Evolutionary conservation across 2,888 invertebrate species (phyloP), one percentile per base, ranked within the genome.

Genomic region (Gastrophysa polygoni): DNA sequence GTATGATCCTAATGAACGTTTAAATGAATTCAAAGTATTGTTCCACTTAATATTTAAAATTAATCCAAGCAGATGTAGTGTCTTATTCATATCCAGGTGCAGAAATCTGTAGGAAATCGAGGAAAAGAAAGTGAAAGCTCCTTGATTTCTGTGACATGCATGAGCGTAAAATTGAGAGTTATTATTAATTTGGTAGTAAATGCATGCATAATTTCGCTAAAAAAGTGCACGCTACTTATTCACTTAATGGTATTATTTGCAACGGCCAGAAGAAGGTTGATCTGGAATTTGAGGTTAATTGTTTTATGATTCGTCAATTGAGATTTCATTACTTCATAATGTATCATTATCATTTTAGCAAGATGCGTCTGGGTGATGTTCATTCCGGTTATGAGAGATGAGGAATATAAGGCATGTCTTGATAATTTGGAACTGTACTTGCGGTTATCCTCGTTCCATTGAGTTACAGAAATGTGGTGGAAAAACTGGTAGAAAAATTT

Each of bases 201-300:
- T 54, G 43, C 20, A 54, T 44, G 43, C 38, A 38, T 52, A 34
- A 17, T 52, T 52, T 52, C 38, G 18, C 38, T 18, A 43, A 54
- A 43, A n/a, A n/a, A 24, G 7, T 24, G 24, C 24, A 24, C 7
- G 24, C n/a, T 54, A 16, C 38, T 43, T 7, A 10, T 10, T 8
- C 49, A 38, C 58, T 56, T 44, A 48, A 59, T 52, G 16, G 38
- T 20, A 55, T 55, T 58, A 44, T 55, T 55, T 11, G 51, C 63
- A 56, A 38, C 59, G 43, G 59, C 52, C 51, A 29, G 46, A 17
- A 47, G 44, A 63, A 63, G 63, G 50, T 49, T 66, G 59, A 59
- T 61, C 61, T 54, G 48, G 57, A 61, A 55, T 60, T 58, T 57
- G 50, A 57, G 60, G 64, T 64, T 62, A 62, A 67, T 64, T 64